phyloP scores from a whole-genome alignment of 2,888 invertebrate genomes.

The Agonopterix heracliana region DNA sequence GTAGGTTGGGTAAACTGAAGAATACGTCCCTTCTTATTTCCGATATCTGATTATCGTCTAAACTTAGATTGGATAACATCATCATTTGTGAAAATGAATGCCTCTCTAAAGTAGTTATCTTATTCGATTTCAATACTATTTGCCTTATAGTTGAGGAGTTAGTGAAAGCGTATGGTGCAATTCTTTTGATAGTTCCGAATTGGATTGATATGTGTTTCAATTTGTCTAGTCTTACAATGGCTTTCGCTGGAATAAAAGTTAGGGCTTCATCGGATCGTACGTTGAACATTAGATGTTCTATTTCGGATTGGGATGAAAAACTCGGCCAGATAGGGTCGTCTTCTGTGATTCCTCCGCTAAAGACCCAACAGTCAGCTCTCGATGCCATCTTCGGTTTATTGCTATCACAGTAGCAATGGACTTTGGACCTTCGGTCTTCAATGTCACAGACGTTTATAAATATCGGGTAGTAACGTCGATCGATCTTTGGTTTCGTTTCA shows the following conservation, averaged over 20 bases:
- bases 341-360: conserved; percentile 75
- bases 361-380: conserved; percentile 85
- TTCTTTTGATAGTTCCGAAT: conserved; percentile 82
- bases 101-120: conserved; percentile 79
- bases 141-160: conserved; percentile 83
- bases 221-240: conserved; percentile 80
- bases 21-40: conserved; percentile 85
- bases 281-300: conserved; percentile 82
- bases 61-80: conserved; percentile 80
- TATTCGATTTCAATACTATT: conserved; percentile 81
- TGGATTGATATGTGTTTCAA: conserved; percentile 82
- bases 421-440: conserved; percentile 59
- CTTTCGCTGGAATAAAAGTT: conserved; percentile 82
- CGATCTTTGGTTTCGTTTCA: conserved; percentile 50
- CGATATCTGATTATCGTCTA: conserved; percentile 85
- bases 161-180: conserved; percentile 85
- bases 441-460: conserved; percentile 69
- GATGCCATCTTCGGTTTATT: conserved; percentile 73
- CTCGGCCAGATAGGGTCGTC: conserved; percentile 84
- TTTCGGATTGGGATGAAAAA: conserved; percentile 82
- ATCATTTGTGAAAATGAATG: conserved; percentile 85
- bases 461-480: conserved; percentile 52
- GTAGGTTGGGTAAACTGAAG: conserved; percentile 82
- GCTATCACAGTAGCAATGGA: conserved; percentile 69
- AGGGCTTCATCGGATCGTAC: conserved; percentile 82